A percentile compares a stretch with the other conserved stretches of the same genome.
These are phyloP conservation scores for Drosophila crucigera DNA, from an alignment of 2,888 invertebrate genomes.

Conservation along the genomic window DNA sequence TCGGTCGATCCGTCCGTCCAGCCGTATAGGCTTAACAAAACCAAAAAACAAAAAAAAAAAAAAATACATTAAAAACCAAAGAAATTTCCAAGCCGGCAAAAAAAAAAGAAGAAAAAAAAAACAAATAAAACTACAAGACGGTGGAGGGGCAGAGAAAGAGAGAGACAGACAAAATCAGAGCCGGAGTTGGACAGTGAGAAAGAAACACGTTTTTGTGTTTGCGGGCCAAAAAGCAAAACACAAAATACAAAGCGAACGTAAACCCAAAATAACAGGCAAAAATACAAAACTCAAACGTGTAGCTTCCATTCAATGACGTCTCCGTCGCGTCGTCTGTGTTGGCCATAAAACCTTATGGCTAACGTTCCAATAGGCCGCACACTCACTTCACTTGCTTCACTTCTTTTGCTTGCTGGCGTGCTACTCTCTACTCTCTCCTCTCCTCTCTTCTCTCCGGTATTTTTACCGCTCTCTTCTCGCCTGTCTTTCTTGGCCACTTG, in stretches of 20 bases:
- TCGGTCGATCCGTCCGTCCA: constrained; percentile 10
- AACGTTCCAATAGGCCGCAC: constrained; percentile 77
- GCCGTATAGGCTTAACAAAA: constrained; percentile 36
- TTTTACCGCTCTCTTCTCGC: neutral
- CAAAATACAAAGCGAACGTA: constrained; percentile 23
- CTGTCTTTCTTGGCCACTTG: constrained; percentile 55
- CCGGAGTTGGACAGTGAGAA: constrained; percentile 44
- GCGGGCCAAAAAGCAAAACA: constrained; percentile 57
- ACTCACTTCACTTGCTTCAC: constrained; percentile 6
- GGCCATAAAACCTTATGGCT: constrained; percentile 78
- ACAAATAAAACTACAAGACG: constrained; percentile 20
- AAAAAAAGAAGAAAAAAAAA: constrained; percentile 29
- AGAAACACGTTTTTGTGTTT: constrained; percentile 79
- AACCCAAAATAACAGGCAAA: constrained; percentile 34
- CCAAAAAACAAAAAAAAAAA: constrained; percentile 2
- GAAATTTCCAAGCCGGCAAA: constrained; percentile 69
- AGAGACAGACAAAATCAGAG: constrained; percentile 13
- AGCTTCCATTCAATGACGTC: constrained; percentile 45
- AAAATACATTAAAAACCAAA: constrained; percentile 32
- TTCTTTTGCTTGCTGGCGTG: neutral
- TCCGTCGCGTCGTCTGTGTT: constrained; percentile 44
- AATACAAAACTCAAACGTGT: constrained; percentile 43
- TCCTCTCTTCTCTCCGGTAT: neutral
- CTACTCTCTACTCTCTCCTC: constrained; percentile 6
- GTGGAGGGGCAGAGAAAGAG: neutral